Base-by-base conservation (phyloP, 1,140 invertebrate species). In the Penaeus vannamei region DNA sequence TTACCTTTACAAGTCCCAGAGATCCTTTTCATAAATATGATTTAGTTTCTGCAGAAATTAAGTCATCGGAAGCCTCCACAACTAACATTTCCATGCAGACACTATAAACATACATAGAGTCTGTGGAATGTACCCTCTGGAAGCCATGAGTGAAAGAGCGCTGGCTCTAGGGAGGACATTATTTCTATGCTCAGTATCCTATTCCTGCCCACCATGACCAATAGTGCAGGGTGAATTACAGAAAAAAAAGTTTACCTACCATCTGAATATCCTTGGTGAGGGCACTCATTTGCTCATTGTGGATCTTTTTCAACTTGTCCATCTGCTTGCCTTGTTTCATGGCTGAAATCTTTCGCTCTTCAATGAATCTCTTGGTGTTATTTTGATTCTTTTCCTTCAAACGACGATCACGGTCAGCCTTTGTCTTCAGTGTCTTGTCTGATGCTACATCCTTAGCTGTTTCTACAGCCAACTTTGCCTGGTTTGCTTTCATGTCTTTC, bases 331-430 rank as follows among this genome's bases (percentile, higher is more conserved):
- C 96, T 92, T 99, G 98, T 92, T 98, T 97, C 91, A 98, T 97
- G 84, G 96, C 96, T n/a, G 94, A 93, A 60, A 94, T 93, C 92
- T 97, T 99, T 81, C 98, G 95, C 93, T 99, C 98, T 92, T 99
- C 99, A 94, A 99, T 97, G 92, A 99, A 99, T 92, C 98, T 98
- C 93, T 99, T 99, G 26, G 98, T 98, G 93, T 99, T 99, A 92
- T 99, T 99, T 92, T 99, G 98, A 92, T 99, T 99, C 92, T 99
- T 97, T 93, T 99, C 99, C 89, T 98, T 95, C 29, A 98, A 93
- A 60, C 97, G 95, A 90, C 98, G 95, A 92, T 99, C 99, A 92
- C 98, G 97, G 92, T 99, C 99, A 32, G 98, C 97, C 92, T 99
- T 98, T 76, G 98, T 99, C 93, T 98, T 97, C 42, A 99, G 94